Base-by-base conservation (phyloP, 2,888 invertebrate species). In the Patella ulyssiponensis region DNA sequence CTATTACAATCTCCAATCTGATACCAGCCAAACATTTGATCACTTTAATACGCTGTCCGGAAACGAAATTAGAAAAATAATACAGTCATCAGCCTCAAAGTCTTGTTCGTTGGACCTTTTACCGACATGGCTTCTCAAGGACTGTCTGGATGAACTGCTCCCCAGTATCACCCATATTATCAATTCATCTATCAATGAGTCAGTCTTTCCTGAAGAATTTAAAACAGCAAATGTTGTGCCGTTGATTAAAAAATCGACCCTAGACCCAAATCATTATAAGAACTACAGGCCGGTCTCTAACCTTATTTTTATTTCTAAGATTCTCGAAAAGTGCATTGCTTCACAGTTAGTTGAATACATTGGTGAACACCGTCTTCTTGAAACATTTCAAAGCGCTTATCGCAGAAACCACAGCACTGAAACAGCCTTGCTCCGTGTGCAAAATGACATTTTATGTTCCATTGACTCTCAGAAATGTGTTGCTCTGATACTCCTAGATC, bases 301-400 rank as follows among this genome's bases (percentile, higher is more conserved):
- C 20, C 58, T 58, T 15, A 58, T 11, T 58, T 58, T 58, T 58
- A 20, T 58, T 20, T 58, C 58, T 58, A 58, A 58, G 20, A 20
- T 58, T 58, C 58, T 58, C 20, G 58, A 58, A 58, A 58, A 58
- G 20, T 58, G 58, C 20, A 58, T 58, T 58, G 17, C 58, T n/a
- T n/a, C 20, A 7, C 58, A 58, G 20, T 14, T 58, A 12, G 20
- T 58, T 58, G 58, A 58, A n/a, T 58, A 58, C 20, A 58, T 12
- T n/a, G 17, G 17, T 15, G 20, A 17, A n/a, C 17, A 58, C 17
- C 3, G 20, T 58, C 58, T 58, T 15, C 58, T 58, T 12, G 20
- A 20, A n/a, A 58, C 17, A n/a, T 58, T n/a, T 58, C 58, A 58
- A 58, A 58, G 58, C 20, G 58, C 58, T n/a, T 58, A 12, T 58